These are phyloP conservation scores for Cecidostiba fungosa DNA, from an alignment of 2,888 invertebrate species.

Conservation along the genomic window DNA sequence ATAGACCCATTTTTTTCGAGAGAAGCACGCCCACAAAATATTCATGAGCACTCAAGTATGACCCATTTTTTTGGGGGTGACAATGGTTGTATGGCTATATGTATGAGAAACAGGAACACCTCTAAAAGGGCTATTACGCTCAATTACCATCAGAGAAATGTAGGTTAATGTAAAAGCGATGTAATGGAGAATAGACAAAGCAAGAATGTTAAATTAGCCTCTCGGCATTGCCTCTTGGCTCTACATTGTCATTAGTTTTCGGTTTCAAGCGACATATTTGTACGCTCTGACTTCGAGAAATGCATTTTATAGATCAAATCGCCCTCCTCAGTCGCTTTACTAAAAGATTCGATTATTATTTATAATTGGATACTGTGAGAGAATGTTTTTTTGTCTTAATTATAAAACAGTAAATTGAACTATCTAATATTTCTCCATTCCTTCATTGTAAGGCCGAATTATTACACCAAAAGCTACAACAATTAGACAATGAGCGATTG, in stretches of 20 bases:
- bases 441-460: not conserved
- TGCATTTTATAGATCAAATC: no score
- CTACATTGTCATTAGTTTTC: not conserved
- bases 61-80: not conserved
- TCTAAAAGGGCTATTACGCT: conserved; percentile 26
- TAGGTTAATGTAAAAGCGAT: conserved; percentile 61
- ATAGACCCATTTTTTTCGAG: no score
- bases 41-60: not conserved
- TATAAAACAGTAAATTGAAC: no score
- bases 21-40: not conserved
- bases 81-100: not conserved
- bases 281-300: no score
- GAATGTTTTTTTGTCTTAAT: no score
- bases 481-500: conserved; percentile 8
- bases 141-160: conserved; percentile 29
- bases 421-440: no score
- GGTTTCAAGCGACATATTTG: no score
- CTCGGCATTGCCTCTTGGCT: not conserved
- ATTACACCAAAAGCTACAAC: not conserved
- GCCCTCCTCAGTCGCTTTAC: no score
- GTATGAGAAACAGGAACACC: not conserved
- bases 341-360: no score
- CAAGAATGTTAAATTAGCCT: conserved; percentile 23
- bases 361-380: no score
- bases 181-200: conserved; percentile 56